Evolutionary conservation across 92 coral and sea anemone species (phyloP).

Genomic region (Palythoa grandis): DNA sequence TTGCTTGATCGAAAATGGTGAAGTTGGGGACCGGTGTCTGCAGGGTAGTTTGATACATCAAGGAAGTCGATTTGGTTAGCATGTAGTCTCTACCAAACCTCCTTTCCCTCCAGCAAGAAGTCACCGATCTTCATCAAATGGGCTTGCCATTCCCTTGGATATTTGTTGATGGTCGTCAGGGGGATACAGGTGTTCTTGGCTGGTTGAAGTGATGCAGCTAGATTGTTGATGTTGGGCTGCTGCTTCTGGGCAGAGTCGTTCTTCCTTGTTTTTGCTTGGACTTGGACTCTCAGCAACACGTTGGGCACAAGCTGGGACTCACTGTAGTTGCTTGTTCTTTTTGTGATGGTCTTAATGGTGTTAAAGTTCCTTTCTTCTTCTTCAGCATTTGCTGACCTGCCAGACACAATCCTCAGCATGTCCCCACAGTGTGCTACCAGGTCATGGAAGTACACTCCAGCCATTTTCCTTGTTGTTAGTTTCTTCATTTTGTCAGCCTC

Average conservation of each 20-base stretch:
- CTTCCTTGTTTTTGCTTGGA: constrained; percentile 25
- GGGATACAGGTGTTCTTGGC: constrained; percentile 52
- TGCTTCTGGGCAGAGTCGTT: constrained; percentile 42
- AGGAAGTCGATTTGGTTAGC: constrained; percentile 18
- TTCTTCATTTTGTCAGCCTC: constrained; percentile 35
- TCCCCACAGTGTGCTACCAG: constrained; percentile 41
- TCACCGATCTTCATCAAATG: constrained; percentile 56
- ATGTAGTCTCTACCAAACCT: constrained; percentile 4
- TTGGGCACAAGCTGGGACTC: constrained; percentile 54
- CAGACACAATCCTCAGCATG: constrained; percentile 47
- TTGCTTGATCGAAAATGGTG: constrained; percentile 48
- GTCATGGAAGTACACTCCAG: constrained; percentile 65
- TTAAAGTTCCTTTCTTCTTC: constrained; percentile 56
- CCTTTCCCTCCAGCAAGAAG: constrained; percentile 26
- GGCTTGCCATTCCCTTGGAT: constrained; percentile 59
- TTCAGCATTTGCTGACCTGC: constrained; percentile 60
- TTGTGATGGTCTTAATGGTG: constrained; percentile 51
- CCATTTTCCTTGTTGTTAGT: constrained; percentile 50
- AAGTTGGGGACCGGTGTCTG: constrained; percentile 30
- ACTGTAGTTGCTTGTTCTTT: constrained; percentile 57
- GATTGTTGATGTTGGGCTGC: constrained; percentile 46
- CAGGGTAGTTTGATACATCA: constrained; percentile 36
- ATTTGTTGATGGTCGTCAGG: constrained; percentile 22
- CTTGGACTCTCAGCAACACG: constrained; percentile 38
- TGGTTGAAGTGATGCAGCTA: constrained; percentile 34